Evolutionary conservation across 2,888 invertebrate species (phyloP).

Genomic region (Saturnia pavonia): DNA sequence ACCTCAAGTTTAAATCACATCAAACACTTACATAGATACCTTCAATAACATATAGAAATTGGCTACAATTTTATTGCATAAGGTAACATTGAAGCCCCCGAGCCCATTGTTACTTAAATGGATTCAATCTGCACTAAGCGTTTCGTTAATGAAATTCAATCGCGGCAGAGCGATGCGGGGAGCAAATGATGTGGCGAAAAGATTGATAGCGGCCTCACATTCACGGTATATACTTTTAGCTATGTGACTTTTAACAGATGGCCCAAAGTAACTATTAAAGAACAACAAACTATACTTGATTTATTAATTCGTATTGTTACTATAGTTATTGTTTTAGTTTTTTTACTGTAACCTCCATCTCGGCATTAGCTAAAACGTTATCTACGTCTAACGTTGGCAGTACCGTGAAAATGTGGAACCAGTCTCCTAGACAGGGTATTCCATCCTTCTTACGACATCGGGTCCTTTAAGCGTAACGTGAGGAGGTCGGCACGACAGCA

Average conservation of each 20-base stretch:
- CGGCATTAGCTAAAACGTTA: no score
- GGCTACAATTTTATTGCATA: conserved; percentile 45
- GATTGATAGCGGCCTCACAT: conserved; percentile 68
- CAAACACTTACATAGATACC: neutral
- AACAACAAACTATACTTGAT: conserved; percentile 12
- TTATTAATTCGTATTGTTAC: neutral
- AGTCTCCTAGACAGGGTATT: no score
- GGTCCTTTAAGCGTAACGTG: no score
- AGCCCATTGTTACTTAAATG: conserved; percentile 75
- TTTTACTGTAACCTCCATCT: no score
- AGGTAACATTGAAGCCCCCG: conserved; percentile 55
- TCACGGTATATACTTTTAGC: conserved; percentile 26
- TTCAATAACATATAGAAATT: conserved; percentile 15
- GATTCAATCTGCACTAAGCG: conserved; percentile 81
- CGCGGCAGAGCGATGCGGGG: conserved; percentile 66
- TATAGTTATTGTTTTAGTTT: neutral
- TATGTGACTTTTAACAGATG: conserved; percentile 26
- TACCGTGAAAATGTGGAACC: no score
- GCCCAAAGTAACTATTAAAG: conserved; percentile 13
- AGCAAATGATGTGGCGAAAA: conserved; percentile 81
- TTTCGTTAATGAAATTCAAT: conserved; percentile 81
- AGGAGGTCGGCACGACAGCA: no score
- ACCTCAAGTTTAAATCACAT: neutral
- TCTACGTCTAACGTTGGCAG: no score
- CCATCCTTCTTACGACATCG: no score